phyloP scores from a whole-genome alignment of 2,888 invertebrate species.

The Iselma pallidipennis region DNA sequence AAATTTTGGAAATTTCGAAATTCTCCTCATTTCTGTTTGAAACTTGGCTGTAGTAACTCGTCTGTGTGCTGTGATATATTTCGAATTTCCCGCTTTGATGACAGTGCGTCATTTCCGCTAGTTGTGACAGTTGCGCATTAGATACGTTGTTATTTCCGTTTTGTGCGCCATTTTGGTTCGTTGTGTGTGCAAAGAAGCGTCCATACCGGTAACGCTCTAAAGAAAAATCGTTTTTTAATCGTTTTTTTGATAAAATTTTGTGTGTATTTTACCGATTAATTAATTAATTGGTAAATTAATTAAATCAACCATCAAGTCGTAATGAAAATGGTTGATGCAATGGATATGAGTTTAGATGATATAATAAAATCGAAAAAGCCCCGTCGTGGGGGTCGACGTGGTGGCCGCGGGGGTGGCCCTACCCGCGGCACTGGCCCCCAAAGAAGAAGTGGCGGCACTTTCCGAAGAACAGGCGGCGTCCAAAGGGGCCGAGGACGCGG shows the following conservation, averaged over 20 bases:
- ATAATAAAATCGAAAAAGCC: conserved; percentile 87
- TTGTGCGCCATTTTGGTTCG: background rate
- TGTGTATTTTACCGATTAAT: background rate
- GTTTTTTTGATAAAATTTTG: background rate
- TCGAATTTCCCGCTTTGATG: background rate
- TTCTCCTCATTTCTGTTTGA: background rate
- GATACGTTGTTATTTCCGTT: background rate
- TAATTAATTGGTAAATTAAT: background rate
- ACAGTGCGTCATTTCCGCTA: background rate
- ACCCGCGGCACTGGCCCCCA: conserved; percentile 38
- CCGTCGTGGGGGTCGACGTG: conserved; percentile 65
- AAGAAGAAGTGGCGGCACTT: conserved; percentile 35
- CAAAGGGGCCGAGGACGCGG: conserved; percentile 75
- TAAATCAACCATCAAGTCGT: background rate
- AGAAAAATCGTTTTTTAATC: background rate
- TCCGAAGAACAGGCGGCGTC: conserved; percentile 52
- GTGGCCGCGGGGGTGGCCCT: conserved; percentile 54
- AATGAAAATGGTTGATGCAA: conserved; percentile 84
- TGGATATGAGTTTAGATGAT: conserved; percentile 97
- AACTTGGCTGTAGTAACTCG: too few relatives aligned
- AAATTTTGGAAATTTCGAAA: background rate
- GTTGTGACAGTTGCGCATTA: background rate
- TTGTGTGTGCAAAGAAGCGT: background rate
- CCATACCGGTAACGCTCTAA: background rate
- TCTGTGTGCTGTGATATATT: background rate